These are phyloP conservation scores for Platyrinchus mystaceus DNA, from an alignment of 2,797 vertebrate genomes.

Conservation along the genomic window DNA sequence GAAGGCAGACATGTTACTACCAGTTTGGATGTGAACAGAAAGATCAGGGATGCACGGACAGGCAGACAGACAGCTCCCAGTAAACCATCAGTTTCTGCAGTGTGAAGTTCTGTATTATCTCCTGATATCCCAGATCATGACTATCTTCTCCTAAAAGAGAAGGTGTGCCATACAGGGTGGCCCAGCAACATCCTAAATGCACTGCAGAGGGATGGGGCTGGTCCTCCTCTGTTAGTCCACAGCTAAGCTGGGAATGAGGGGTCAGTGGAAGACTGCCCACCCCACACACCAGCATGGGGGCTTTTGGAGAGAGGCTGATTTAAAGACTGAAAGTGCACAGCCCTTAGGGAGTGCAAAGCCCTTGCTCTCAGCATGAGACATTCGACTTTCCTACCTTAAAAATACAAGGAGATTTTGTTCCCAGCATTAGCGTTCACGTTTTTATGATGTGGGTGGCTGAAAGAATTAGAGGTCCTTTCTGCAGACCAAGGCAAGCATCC, in stretches of 20 bases:
- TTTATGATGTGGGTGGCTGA: not conserved
- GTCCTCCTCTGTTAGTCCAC: not conserved
- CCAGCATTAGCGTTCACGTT: not conserved
- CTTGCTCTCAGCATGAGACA: not conserved
- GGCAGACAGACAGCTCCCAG: not conserved
- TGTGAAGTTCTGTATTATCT: not conserved
- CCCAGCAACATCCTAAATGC: not conserved
- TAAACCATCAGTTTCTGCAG: not conserved
- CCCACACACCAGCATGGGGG: not conserved
- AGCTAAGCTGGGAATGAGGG: not conserved
- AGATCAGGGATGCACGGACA: not conserved
- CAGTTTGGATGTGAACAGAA: not conserved
- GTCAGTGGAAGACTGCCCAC: not conserved
- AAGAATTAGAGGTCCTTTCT: not conserved
- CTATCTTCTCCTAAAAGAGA: not conserved
- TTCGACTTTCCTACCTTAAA: not conserved
- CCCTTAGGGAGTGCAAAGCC: not conserved
- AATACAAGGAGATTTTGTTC: not conserved
- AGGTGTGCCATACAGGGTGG: not conserved
- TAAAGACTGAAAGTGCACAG: not conserved
- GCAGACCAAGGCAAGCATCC: not conserved
- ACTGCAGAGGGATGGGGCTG: not conserved
- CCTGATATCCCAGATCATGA: not conserved
- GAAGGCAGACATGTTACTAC: not conserved
- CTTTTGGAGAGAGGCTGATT: not conserved